Conservation (phyloP, 2,888 invertebrate species). For the Epirrhoe alternata region DNA sequence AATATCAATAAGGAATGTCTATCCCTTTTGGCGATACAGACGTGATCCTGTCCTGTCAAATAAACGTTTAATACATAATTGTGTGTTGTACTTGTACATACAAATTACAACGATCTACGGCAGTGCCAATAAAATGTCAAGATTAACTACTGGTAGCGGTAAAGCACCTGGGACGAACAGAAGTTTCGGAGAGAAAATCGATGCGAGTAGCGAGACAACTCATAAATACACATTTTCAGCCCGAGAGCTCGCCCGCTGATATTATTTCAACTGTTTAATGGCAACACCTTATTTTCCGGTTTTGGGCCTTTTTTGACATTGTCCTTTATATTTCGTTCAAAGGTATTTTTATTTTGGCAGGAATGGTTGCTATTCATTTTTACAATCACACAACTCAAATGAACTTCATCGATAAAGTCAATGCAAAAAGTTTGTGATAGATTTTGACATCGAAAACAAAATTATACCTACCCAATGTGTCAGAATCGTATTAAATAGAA, state of each 20-base stretch:
- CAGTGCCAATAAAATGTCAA: conserved; percentile 69
- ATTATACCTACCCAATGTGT: no score
- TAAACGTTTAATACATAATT: conserved; percentile 9
- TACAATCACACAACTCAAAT: no score
- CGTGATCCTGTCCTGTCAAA: no score
- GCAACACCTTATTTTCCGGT: conserved; percentile 1
- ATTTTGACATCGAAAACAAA: no score
- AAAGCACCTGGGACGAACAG: conserved; percentile 67
- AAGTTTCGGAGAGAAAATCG: conserved; percentile 64
- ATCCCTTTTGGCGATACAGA: no score
- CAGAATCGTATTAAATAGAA: no score
- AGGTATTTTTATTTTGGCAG: neutral
- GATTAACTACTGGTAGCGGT: conserved; percentile 68
- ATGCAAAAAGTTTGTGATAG: no score
- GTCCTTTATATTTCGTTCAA: neutral
- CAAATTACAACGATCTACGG: conserved; percentile 67
- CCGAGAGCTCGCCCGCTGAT: conserved; percentile 13
- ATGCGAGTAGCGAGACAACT: conserved; percentile 44
- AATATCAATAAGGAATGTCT: no score
- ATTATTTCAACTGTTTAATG: conserved; percentile 19
- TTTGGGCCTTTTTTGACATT: conserved; percentile 4
- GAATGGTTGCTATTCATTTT: no score
- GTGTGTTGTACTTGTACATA: conserved; percentile 51
- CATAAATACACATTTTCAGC: conserved; percentile 37
- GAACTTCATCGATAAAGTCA: no score